Conservation (phyloP, 2,113 vertebrate genomes). For the Felis chaus region DNA sequence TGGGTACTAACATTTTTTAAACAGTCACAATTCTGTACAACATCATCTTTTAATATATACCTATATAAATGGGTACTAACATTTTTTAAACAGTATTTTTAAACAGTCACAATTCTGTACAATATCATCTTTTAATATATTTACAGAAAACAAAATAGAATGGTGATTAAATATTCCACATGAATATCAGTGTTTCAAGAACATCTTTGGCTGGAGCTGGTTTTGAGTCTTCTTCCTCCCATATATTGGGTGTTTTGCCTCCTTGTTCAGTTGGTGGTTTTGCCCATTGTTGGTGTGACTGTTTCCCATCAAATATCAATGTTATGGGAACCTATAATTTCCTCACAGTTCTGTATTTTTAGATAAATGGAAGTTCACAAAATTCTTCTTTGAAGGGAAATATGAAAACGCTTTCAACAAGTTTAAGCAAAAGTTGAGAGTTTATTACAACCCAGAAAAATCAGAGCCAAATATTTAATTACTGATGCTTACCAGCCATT, state of each 20-base stretch:
- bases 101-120: not conserved
- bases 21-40: not conserved
- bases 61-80: not conserved
- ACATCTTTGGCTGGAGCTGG: not conserved
- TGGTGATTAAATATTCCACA: not conserved
- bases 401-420: slow-evolving; percentile 18
- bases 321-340: not conserved
- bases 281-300: not conserved
- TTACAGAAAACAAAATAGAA: not conserved
- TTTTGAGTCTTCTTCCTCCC: not conserved
- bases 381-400: slow-evolving; percentile 39
- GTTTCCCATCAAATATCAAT: not conserved
- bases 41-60: not conserved
- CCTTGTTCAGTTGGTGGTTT: not conserved
- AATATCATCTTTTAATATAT: not conserved
- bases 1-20: not conserved
- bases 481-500: slow-evolving; percentile 28
- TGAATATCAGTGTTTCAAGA: not conserved
- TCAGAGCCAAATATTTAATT: slow-evolving; percentile 56
- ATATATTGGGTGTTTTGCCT: not conserved
- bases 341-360: not conserved
- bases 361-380: not conserved
- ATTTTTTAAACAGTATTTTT: not conserved
- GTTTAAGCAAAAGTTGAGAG: slow-evolving; percentile 23
- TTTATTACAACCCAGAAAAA: slow-evolving; percentile 34